phyloP scores from a whole-genome alignment of 2,113 vertebrate genomes.

The Hylia prasina region DNA sequence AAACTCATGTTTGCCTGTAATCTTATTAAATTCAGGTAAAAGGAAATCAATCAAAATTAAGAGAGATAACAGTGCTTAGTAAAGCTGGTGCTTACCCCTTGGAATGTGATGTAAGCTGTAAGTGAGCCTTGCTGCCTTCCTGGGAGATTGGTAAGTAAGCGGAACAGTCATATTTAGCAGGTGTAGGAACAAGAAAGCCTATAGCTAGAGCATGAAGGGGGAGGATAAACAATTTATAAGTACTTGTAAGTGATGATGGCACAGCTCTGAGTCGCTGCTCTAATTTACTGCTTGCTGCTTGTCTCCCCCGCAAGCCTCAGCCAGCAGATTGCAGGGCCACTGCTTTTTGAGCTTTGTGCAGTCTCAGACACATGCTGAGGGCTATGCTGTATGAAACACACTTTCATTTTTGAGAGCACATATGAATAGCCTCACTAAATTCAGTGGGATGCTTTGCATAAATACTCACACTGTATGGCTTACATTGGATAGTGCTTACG shows the following conservation, averaged over 20 bases:
- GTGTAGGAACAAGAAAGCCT: slow-evolving; percentile 57
- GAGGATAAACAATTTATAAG: slow-evolving; percentile 65
- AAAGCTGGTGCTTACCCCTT: not conserved
- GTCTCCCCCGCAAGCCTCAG: not conserved
- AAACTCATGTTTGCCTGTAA: not conserved
- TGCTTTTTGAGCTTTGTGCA: not conserved
- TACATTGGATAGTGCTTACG: not conserved
- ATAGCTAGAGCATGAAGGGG: slow-evolving; percentile 50
- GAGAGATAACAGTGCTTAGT: not conserved
- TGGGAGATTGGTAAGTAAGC: slow-evolving; percentile 40
- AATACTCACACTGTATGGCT: not conserved
- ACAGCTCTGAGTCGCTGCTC: slow-evolving; percentile 9
- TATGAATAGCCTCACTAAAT: not conserved
- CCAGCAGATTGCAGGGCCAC: slow-evolving; percentile 25
- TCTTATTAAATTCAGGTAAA: not conserved
- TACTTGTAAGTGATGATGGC: slow-evolving; percentile 54
- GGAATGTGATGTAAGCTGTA: not conserved
- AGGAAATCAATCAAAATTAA: not conserved
- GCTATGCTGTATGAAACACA: not conserved
- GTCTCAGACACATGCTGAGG: not conserved
- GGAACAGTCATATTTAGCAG: slow-evolving; percentile 42
- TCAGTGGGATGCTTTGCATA: slow-evolving; percentile 7
- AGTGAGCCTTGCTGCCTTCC: not conserved
- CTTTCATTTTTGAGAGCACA: not conserved
- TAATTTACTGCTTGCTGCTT: slow-evolving; percentile 6